These are phyloP conservation scores for Cheilosia pagana DNA, from an alignment of 2,888 invertebrate genomes.

Conservation along the genomic window DNA sequence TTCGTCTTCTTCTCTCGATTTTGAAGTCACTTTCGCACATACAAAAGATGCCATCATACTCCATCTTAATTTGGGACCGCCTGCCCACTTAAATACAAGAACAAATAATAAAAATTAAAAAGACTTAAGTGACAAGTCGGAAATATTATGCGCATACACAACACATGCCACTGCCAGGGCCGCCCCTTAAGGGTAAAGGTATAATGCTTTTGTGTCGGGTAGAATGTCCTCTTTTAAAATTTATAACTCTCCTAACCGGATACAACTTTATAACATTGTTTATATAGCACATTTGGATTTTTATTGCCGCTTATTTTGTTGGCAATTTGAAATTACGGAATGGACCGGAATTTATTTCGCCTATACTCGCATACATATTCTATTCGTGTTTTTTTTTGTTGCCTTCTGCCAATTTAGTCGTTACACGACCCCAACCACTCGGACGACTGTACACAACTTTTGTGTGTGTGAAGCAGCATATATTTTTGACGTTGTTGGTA, in stretches of 20 bases:
- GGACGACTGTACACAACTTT: background rate
- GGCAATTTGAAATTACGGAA: slow-evolving; percentile 62
- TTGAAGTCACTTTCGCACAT: too few relatives aligned
- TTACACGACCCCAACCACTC: slow-evolving; percentile 23
- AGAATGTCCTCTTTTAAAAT: slow-evolving; percentile 53
- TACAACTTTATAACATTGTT: slow-evolving; percentile 72
- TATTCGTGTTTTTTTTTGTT: background rate
- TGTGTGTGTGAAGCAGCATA: slow-evolving; percentile 21
- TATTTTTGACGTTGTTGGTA: slow-evolving; percentile 34
- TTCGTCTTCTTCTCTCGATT: too few relatives aligned
- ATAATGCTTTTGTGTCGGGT: slow-evolving; percentile 26
- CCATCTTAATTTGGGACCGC: slow-evolving; percentile 29
- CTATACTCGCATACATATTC: slow-evolving; percentile 18
- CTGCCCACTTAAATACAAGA: slow-evolving; percentile 22
- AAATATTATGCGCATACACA: slow-evolving; percentile 9
- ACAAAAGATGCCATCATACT: too few relatives aligned
- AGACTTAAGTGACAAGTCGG: slow-evolving; percentile 47
- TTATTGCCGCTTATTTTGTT: slow-evolving; percentile 71
- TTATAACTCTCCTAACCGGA: slow-evolving; percentile 65
- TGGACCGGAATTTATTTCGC: slow-evolving; percentile 62
- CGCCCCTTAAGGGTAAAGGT: slow-evolving; percentile 23
- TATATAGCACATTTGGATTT: slow-evolving; percentile 70
- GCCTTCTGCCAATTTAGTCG: slow-evolving; percentile 64
- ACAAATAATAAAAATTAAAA: slow-evolving; percentile 53
- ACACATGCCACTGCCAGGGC: too few relatives aligned